Base-by-base conservation (phyloP, 2,888 invertebrate species). In the Agonum fuliginosum region DNA sequence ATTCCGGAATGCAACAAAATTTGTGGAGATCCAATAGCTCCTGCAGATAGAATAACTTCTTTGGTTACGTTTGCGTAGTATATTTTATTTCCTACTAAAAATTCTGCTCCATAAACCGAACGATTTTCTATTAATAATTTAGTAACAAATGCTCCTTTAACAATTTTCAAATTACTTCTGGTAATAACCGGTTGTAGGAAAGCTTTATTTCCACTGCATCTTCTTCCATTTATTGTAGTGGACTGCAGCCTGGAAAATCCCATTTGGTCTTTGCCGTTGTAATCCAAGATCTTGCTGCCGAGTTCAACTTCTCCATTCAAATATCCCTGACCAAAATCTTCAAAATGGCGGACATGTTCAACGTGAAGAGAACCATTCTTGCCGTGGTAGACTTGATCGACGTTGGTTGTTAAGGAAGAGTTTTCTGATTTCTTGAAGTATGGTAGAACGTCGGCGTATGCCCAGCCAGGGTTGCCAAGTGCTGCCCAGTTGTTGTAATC, bases 191-290 rank as follows among this genome's bases (percentile, higher is more conserved):
- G 89, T 65, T 90, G 88, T 4, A 92, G 86, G 80, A 90, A 92
- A 0, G 89, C 88, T 81, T 89, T 90, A 0, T 91, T 91, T 0
- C 91, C 88, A 81, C 91, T 92, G 79, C 90, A 89, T 12, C 94
- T 87, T 0, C 87, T 88, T 0, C 93, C 93, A 34, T 86, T 84
- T 19, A 83, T 85, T 0, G 88, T 88, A 0, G 87, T 91, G 0
- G 89, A 87, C 84, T 92, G 91, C 0, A 92, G 88, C 79, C 88
- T 88, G 0, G 91, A 91, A 30, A 92, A 92, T 0, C 92, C 92
- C 76, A 90, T 82, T 79, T 89, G 88, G 5, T 89, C 85, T 91
- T 80, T 90, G n/a, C n/a, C n/a, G n/a, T n/a, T n/a, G n/a, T n/a
- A n/a, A n/a, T n/a, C n/a, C n/a, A n/a, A n/a, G n/a, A n/a, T n/a